These are phyloP conservation scores for Tachina grossa DNA, from an alignment of 2,888 invertebrate species.

Conservation along the genomic window DNA sequence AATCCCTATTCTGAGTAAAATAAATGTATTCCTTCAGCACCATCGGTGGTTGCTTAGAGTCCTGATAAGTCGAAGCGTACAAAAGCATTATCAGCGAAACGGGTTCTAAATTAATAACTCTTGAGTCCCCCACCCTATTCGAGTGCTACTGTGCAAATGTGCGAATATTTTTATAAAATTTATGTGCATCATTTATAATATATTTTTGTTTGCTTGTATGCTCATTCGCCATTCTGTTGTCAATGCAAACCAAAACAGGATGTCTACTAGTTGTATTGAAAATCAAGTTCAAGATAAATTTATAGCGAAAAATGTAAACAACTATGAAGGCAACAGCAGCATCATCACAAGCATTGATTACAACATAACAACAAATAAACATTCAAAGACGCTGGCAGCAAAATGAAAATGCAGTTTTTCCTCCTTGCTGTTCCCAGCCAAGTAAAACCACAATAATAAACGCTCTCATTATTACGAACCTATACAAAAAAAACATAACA, in stretches of 20 bases:
- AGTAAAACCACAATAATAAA: slow-evolving; percentile 29
- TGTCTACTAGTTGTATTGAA: background rate
- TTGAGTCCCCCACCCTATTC: background rate
- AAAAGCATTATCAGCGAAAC: no score
- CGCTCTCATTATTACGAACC: background rate
- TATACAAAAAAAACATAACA: background rate
- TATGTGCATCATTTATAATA: background rate
- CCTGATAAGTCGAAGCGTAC: no score
- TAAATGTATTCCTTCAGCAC: no score
- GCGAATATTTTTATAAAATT: background rate
- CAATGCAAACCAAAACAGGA: slow-evolving; percentile 8
- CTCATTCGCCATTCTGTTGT: background rate
- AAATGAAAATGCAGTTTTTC: slow-evolving; percentile 22
- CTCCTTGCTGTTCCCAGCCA: background rate
- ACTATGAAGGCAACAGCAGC: slow-evolving; percentile 20
- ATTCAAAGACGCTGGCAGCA: slow-evolving; percentile 2
- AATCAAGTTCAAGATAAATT: slow-evolving; percentile 58
- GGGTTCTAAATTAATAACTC: background rate
- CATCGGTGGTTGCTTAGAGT: no score
- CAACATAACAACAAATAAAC: slow-evolving; percentile 39
- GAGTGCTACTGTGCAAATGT: background rate
- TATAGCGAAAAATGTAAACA: slow-evolving; percentile 31
- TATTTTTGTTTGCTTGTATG: background rate
- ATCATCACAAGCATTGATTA: slow-evolving; percentile 22
- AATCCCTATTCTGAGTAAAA: no score